A percentile compares a stretch with the other conserved stretches of the same genome.
phyloP scores from a whole-genome alignment of 35 echinoderm and acorn worm genomes.

The Ptychodera flava region DNA sequence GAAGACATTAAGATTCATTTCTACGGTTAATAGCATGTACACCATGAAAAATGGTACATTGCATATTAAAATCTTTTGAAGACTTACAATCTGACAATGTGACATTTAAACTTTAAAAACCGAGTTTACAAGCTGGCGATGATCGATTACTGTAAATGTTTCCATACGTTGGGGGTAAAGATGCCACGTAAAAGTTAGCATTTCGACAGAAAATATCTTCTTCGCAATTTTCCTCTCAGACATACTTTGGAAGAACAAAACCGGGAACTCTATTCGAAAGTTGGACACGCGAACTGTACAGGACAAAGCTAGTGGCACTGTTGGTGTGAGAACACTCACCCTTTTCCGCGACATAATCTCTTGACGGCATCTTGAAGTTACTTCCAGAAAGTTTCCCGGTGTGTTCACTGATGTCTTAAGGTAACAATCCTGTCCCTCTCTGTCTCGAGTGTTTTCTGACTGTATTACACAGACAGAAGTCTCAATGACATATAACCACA shows the following conservation, averaged over 20 bases:
- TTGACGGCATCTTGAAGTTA: slow-evolving; percentile 50
- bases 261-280: too few species aligned
- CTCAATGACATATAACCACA: too few species aligned
- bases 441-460: too few species aligned
- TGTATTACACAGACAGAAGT: too few species aligned
- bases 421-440: too few species aligned
- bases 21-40: background rate
- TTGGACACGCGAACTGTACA: too few species aligned
- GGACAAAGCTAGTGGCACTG: too few species aligned
- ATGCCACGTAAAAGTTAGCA: background rate
- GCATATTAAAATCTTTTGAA: background rate
- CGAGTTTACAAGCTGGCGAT: too few species aligned
- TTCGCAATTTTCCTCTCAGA: background rate
- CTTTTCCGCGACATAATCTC: slow-evolving; percentile 81
- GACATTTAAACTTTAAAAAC: slow-evolving; percentile 41
- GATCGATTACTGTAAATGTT: too few species aligned
- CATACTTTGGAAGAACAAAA: too few species aligned
- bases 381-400: background rate
- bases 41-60: background rate
- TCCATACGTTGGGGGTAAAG: background rate
- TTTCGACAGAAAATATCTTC: background rate
- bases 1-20: background rate
- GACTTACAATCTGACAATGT: background rate
- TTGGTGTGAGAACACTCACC: slow-evolving; percentile 42
- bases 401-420: too few species aligned